Evolutionary conservation across 1,140 invertebrate genomes (phyloP).

Genomic region (Berghia stephanieae): DNA sequence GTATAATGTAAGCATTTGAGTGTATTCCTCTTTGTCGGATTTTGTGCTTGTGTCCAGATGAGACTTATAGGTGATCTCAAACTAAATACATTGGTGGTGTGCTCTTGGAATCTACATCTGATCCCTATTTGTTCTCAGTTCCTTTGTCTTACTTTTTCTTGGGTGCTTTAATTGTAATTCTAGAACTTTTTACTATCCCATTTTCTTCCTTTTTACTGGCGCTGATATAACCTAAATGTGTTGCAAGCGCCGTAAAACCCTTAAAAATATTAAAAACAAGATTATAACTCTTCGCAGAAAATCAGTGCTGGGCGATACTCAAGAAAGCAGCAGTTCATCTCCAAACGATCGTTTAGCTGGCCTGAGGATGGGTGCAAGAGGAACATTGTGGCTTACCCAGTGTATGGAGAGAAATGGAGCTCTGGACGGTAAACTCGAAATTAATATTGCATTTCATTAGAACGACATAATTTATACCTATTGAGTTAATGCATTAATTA

Average conservation of each 20-base stretch:
- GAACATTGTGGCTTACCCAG: not conserved
- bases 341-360: slow-evolving; percentile 14
- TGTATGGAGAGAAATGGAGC: slow-evolving; percentile 1
- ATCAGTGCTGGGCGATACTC: slow-evolving; percentile 1
- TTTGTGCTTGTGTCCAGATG: too few species aligned
- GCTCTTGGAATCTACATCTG: too few species aligned
- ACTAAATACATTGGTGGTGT: too few species aligned
- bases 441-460: not conserved
- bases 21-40: too few species aligned
- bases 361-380: not conserved
- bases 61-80: too few species aligned
- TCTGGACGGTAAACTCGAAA: not conserved
- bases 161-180: not conserved
- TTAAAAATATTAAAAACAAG: not conserved
- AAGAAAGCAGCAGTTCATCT: not conserved
- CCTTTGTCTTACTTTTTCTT: not conserved
- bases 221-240: not conserved
- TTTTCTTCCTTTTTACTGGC: not conserved
- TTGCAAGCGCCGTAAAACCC: not conserved
- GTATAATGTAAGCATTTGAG: too few species aligned
- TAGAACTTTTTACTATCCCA: not conserved
- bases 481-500: too few species aligned
- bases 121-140: not conserved
- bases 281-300: not conserved
- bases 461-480: not conserved